Evolutionary conservation across 2,797 vertebrate species (phyloP).

Genomic region (Perodicticus potto): DNA sequence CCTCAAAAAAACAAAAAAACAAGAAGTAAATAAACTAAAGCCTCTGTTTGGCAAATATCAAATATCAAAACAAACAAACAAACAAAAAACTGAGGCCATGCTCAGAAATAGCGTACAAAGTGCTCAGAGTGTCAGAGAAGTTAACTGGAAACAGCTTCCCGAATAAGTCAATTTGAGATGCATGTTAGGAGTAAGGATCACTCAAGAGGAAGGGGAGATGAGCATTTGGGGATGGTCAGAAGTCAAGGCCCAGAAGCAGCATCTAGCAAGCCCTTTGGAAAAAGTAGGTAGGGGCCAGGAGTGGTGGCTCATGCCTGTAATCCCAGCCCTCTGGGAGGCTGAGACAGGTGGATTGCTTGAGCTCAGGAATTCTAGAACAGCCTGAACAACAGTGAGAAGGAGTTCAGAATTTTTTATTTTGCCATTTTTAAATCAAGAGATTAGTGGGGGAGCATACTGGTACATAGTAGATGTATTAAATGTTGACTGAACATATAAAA

Average conservation of each 20-base stretch:
- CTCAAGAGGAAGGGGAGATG: background rate
- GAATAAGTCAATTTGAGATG: background rate
- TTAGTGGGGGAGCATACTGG: background rate
- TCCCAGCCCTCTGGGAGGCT: too few relatives aligned
- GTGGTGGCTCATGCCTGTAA: too few relatives aligned
- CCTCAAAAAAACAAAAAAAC: too few relatives aligned
- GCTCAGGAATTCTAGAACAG: too few relatives aligned
- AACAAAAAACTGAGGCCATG: background rate
- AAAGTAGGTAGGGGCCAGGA: background rate
- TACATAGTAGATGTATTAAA: background rate
- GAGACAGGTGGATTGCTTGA: too few relatives aligned
- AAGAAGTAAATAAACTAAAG: background rate
- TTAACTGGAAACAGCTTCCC: conserved; percentile 41
- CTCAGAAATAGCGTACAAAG: background rate
- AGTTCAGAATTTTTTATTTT: conserved; percentile 55
- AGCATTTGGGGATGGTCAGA: background rate
- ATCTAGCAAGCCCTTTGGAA: background rate
- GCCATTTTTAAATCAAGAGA: conserved; percentile 33
- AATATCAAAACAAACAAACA: background rate
- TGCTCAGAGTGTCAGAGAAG: background rate
- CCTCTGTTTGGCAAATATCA: background rate
- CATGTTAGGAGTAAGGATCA: background rate
- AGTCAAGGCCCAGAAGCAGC: background rate
- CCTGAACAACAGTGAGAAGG: background rate
- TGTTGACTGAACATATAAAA: background rate